Evolutionary conservation across 1,140 invertebrate genomes (phyloP).

Genomic region (Bombus terrestris): DNA sequence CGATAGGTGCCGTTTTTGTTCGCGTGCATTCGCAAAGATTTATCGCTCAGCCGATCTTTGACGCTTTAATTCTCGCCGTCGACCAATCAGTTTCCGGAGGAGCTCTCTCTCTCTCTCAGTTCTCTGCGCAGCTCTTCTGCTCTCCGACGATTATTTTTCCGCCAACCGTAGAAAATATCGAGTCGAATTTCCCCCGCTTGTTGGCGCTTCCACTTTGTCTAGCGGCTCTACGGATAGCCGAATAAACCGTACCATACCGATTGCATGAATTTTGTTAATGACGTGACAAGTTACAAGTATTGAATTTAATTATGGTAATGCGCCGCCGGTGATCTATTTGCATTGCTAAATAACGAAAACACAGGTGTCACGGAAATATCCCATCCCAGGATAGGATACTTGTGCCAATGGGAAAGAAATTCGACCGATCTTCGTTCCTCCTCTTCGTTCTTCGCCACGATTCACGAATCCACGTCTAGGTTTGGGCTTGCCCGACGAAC

Average conservation of each 20-base stretch:
- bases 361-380: slow-evolving; percentile 77
- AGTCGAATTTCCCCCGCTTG: too few species aligned
- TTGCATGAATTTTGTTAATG: slow-evolving; percentile 76
- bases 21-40: too few species aligned
- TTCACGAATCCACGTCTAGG: too few species aligned
- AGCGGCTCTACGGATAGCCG: not conserved
- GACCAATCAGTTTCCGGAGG: too few species aligned
- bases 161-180: not conserved
- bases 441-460: too few species aligned
- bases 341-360: slow-evolving; percentile 78
- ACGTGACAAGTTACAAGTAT: slow-evolving; percentile 79
- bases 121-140: too few species aligned
- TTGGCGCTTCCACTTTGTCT: not conserved
- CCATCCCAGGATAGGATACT: slow-evolving; percentile 53
- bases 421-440: not conserved
- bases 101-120: too few species aligned
- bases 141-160: not conserved
- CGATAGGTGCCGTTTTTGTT: not conserved
- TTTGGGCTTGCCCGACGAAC: too few species aligned
- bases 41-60: not conserved
- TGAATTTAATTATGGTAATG: slow-evolving; percentile 81
- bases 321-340: slow-evolving; percentile 75
- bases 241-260: not conserved
- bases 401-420: slow-evolving; percentile 46
- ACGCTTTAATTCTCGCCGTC: not conserved